Conservation (phyloP, 2,113 vertebrate species). For the Thamnaconus septentrionalis region DNA sequence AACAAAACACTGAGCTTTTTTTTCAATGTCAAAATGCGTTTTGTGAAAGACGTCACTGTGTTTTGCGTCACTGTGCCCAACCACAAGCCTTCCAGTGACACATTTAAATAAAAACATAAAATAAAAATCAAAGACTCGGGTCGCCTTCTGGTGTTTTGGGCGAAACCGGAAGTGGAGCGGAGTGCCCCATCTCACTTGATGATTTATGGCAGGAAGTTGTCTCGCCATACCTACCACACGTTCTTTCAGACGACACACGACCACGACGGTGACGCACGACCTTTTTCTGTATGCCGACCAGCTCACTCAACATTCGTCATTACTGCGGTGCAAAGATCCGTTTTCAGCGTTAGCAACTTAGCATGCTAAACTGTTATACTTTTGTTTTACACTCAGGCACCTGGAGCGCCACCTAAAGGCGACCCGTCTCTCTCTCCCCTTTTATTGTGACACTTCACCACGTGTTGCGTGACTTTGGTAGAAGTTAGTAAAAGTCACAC, state of each 20-base stretch:
- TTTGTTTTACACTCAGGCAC: slow-evolving; percentile 51
- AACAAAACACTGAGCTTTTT: no score
- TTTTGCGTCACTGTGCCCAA: no score
- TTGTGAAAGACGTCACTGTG: no score
- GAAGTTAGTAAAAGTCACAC: slow-evolving; percentile 1
- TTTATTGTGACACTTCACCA: not conserved
- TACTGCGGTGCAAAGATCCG: not conserved
- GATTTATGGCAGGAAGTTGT: not conserved
- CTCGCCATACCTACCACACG: slow-evolving; percentile 8
- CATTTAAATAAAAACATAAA: not conserved
- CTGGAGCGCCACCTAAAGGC: slow-evolving; percentile 22
- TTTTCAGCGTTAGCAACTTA: not conserved
- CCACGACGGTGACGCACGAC: no score
- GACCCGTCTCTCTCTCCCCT: slow-evolving; percentile 5
- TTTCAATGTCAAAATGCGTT: no score
- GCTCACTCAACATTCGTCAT: no score
- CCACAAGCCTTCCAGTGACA: not conserved
- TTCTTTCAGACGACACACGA: no score
- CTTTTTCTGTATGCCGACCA: no score
- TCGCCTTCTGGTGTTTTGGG: slow-evolving; percentile 8
- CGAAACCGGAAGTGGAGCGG: slow-evolving; percentile 43
- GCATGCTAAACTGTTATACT: not conserved
- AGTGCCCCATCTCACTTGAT: slow-evolving; percentile 9
- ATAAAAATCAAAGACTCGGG: not conserved
- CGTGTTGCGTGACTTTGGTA: not conserved